Percentiles rank a stretch among this genome's conserved stretches.
Conservation (phyloP, 2,797 vertebrate genomes). For the Gobio occitaniae region DNA sequence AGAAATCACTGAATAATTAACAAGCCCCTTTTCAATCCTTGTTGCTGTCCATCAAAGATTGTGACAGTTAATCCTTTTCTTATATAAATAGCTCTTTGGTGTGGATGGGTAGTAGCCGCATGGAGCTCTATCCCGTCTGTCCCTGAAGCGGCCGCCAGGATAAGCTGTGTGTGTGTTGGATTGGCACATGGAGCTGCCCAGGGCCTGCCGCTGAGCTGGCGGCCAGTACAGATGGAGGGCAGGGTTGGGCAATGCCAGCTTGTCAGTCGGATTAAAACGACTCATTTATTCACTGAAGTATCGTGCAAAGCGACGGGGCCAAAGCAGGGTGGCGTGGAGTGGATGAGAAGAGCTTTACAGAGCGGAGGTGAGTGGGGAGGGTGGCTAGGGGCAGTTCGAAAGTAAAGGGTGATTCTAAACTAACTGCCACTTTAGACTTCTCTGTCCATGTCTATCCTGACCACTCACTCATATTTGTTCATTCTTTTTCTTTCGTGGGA, state of each 20-base stretch:
- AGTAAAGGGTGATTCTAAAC: constrained; percentile 77
- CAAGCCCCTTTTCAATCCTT: constrained; percentile 65
- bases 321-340: constrained; percentile 79
- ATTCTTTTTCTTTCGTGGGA: constrained; percentile 81
- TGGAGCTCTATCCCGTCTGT: constrained; percentile 87
- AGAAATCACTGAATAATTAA: constrained; percentile 61
- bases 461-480: constrained; percentile 63
- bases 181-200: constrained; percentile 89
- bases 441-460: constrained; percentile 25
- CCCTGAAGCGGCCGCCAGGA: constrained; percentile 86
- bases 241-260: constrained; percentile 98
- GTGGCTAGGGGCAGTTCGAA: constrained; percentile 69
- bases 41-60: constrained; percentile 83
- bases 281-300: constrained; percentile 99
- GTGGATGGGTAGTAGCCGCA: constrained; percentile 80
- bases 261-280: constrained; percentile 99
- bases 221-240: constrained; percentile 99
- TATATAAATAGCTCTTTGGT: constrained; percentile 89
- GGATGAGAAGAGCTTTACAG: constrained; percentile 59
- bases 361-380: constrained; percentile 62
- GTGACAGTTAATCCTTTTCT: constrained; percentile 84
- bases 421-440: constrained; percentile 76
- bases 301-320: constrained; percentile 95
- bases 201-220: constrained; percentile 91
- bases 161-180: constrained; percentile 86